Evolutionary conservation across 2,888 invertebrate genomes (phyloP), one percentile per base, ranked within the genome.

Genomic region (Leucoma salicis): DNA sequence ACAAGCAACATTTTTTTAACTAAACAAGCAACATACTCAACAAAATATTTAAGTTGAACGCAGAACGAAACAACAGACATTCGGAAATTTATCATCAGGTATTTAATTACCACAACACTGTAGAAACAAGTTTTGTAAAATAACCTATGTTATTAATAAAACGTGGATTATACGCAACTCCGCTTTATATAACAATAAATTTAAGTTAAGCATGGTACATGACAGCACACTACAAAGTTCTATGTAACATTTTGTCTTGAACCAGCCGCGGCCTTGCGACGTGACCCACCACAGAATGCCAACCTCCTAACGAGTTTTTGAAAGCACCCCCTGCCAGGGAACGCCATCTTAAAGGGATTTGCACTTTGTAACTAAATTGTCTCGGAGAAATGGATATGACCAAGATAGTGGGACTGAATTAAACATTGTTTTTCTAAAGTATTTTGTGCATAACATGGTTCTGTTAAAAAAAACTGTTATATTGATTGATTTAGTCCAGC

Each of bases 251-350:
- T 82, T 79, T 79, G 82, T 78, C 69, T 76, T 66, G 73, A 62
- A 60, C 57, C 68, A 59, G 58, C 59, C 58, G 58, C 63, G 54
- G 51, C 65, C 59, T 68, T 67, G 63, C 64, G 66, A 85, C 87
- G 87, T 86, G 87, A 84, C 86, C 84, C 81, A 66, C 67, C 75
- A 68, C 84, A 84, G 76, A 75, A 81, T 79, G 78, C 72, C 70
- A 73, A 72, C 76, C 74, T 76, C 78, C 83, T 87, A 88, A 89
- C 87, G 88, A 88, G 84, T 82, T 87, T 89, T 86, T 86, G 86
- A 88, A 74, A 74, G 77, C 74, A 69, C 71, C 76, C 70, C 77
- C 75, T 74, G 73, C 74, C 78, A 76, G 66, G 64, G 68, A 69
- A 54, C 71, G 77, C 75, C 76, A 81, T 84, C 84, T 82, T 85